These are phyloP conservation scores for Acropternis orthonyx DNA, from an alignment of 2,797 vertebrate species.

Conservation along the genomic window DNA sequence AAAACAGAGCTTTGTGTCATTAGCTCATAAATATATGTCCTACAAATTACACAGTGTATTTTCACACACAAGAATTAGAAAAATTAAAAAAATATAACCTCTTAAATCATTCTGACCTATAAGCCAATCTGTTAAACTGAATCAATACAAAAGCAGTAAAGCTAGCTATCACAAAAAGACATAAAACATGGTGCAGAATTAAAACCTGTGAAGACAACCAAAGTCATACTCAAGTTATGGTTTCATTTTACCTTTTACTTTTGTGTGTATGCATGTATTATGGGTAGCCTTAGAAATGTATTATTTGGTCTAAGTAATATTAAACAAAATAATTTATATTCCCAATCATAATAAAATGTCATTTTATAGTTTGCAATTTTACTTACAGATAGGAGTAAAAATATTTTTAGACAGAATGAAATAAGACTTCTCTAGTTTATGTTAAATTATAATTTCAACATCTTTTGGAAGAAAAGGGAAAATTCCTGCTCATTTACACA, in stretches of 20 bases:
- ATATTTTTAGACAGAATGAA: not conserved
- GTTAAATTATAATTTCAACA: not conserved
- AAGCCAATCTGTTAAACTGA: not conserved
- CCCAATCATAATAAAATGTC: not conserved
- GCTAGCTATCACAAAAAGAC: not conserved
- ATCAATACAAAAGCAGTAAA: not conserved
- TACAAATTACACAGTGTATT: not conserved
- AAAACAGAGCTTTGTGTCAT: not conserved
- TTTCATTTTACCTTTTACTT: not conserved
- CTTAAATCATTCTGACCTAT: not conserved
- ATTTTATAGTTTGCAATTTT: not conserved
- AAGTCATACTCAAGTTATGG: not conserved
- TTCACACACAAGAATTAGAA: not conserved
- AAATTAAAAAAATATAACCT: not conserved
- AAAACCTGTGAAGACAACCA: not conserved
- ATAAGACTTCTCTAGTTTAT: not conserved
- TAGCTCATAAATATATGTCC: not conserved
- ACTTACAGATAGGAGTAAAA: not conserved
- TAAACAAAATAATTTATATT: not conserved
- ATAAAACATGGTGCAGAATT: not conserved
- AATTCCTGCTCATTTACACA: not conserved
- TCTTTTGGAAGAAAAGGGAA: not conserved
- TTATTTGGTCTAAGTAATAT: not conserved
- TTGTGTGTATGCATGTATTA: rapidly evolving
- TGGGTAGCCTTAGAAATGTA: not conserved